phyloP scores from a whole-genome alignment of 2,888 invertebrate species.

The Xanthostigma xanthostigma region DNA sequence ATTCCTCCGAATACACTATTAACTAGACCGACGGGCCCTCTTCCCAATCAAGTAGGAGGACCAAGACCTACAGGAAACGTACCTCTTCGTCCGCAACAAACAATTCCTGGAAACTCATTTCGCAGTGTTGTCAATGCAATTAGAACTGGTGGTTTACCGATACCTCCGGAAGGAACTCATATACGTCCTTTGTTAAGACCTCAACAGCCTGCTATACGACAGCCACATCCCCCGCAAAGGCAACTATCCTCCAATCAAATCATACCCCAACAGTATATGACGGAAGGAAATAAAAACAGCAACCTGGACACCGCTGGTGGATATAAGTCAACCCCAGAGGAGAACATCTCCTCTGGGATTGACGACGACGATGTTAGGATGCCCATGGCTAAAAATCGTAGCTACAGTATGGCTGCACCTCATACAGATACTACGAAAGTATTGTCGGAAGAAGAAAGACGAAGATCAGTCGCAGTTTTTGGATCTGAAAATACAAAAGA shows the following conservation, averaged over 20 bases:
- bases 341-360: conserved; percentile 7
- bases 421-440: conserved; percentile 30
- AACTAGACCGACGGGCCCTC: conserved; percentile 6
- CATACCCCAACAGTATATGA: conserved; percentile 8
- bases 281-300: not conserved
- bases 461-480: conserved; percentile 34
- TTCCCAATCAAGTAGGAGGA: conserved; percentile 1
- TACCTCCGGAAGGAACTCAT: conserved; percentile 10
- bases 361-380: conserved; percentile 13
- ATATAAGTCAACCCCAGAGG: conserved; percentile 19
- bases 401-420: conserved; percentile 37
- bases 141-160: conserved; percentile 9
- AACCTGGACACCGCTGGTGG: conserved; percentile 15
- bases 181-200: conserved; percentile 6
- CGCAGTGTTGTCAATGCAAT: conserved; percentile 2
- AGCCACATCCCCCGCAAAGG: conserved; percentile 10
- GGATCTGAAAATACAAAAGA: conserved; percentile 32
- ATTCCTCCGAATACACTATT: conserved; percentile 20
- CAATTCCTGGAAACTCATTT: conserved; percentile 11
- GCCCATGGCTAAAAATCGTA: conserved; percentile 32
- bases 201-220: conserved; percentile 10
- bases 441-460: conserved; percentile 34
- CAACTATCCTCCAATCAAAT: conserved; percentile 7
- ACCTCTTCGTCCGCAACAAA: conserved; percentile 17
- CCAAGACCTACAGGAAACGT: conserved; percentile 14